Evolutionary conservation across 2,113 vertebrate genomes (phyloP), one percentile per base, ranked within the genome.

Genomic region (Struthidea cinerea): DNA sequence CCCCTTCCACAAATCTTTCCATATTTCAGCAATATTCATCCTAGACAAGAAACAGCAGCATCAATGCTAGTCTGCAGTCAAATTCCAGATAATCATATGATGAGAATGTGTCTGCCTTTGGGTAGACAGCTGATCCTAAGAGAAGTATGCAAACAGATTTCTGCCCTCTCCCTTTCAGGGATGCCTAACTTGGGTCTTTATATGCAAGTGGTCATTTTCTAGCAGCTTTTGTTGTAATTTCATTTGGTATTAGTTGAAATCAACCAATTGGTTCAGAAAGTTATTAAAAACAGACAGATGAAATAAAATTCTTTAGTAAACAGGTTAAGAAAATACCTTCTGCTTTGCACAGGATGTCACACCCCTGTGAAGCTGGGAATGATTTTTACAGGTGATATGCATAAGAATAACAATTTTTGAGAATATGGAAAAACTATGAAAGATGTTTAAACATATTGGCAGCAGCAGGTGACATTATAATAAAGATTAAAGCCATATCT

Each of bases 401-500:
- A 84, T 47, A 81, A 80, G 47, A 84, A 91, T n/a, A 76, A 70
- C 11, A 49, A 2, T 49, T 52, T 65, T 63, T 53, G 16, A 81
- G 16, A 24, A 76, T 84, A 77, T 28, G 27, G 37, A 32, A 73
- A 94, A 84, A 20, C 32, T 39, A 6, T 70, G 63, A 68, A 60
- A 57, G 24, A 57, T 80, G 7, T 79, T 94, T 74, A 96, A 67
- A 18, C 55, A 22, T 86, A 84, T 69, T 79, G 46, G 10, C 49
- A 87, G 49, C 17, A 90, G 60, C 71, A 93, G 56, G 30, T 95
- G 67, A 93, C 41, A 79, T 49, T 88, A n/a, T 30, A 91, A 65
- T 88, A 92, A 77, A 92, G 65, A 93, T 87, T 91, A 96, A 93
- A 94, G 68, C 18, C 41, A 16, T 75, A 65, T 68, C 50, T 84